Base-by-base conservation (phyloP, 2,113 vertebrate species). In the Embiotoca jacksoni region DNA sequence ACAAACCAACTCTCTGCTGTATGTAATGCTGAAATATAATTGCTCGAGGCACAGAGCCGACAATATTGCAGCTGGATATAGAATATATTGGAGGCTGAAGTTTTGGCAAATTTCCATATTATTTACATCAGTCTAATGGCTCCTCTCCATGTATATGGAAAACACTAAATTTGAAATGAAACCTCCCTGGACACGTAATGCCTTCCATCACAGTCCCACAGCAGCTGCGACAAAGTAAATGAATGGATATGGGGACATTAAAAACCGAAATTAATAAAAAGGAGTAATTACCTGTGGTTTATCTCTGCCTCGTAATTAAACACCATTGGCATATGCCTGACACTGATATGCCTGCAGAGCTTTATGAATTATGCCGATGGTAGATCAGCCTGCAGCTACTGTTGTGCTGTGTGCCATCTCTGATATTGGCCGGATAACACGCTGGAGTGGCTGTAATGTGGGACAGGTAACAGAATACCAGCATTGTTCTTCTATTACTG, bases 211-310 rank as follows among this genome's bases (percentile, higher is more conserved):
- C 63, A 86, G 78, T 58, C 57, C 72, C 64, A 62, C 33, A 44
- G 55, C 73, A 82, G 74, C 82, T 75, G 62, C 39, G 31, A 80
- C 54, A 78, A 63, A 89, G 55, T 46, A 75, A 83, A 85, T 79
- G 16, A 81, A 87, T 75, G 63, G 75, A 88, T 76, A 84, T 49
- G 62, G 72, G 72, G 79, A 64, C 59, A 75, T 84, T 83, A 72
- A 88, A 88, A 83, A 86, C 81, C 37, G 50, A 93, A 90, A 92
- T 84, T 61, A 85, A 92, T 91, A 87, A 91, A 90, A 80, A 61
- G 52, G 68, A 87, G 77, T 90, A 92, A 94, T 93, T 91, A 93
- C 89, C 80, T 91, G 84, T 78, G 86, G 90, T 91, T 91, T 86
- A 92, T 89, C 82, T 84, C 68, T 9, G 65, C 58, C 49, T 65